Evolutionary conservation across 2,888 invertebrate genomes (phyloP), one percentile per base, ranked within the genome.

Genomic region (Petrophora chlorosata): DNA sequence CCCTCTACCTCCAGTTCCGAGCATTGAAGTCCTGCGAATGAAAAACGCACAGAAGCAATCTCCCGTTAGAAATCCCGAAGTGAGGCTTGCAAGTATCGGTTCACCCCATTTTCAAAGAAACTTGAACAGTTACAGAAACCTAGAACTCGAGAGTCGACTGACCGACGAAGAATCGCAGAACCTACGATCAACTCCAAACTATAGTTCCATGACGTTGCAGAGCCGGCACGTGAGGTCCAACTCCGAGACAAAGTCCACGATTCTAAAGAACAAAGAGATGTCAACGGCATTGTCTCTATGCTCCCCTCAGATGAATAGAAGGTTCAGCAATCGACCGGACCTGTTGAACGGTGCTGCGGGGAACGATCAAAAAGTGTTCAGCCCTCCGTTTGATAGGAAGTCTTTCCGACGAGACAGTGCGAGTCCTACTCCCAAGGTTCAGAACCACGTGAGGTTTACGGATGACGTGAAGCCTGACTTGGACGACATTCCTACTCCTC

Each of bases 1-100:
- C 23, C 94, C 94, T 16, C 75, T 95, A 65, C 94, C 95, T 49
- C 94, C 94, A 12, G 92, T 94, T 29, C 93, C 94, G 4, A 93
- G 93, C 49, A 83, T 93, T 60, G 93, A 93, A 73, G 91, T 92
- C 4, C 71, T 93, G 60, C 82, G 93, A 65, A 82, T 92, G 67
- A 92, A 92, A 70, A 92, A 85, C 57, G 81, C 85, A 14, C 43
- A 34, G 55, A 90, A 88, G 57, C 85, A 82, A 45, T 84, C 89
- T 0, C 84, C 84, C 13, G 57, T 85, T 1, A 88, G 91, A 50
- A 83, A 85, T 44, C 75, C 81, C 7, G 90, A 90, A 52, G 86
- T 81, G 33, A 85, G 92, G 26, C 90, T 93, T 14, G 93, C 93
- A 9, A 92, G 92, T 51, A 93, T 93, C 58, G 92, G 93, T 12